These are phyloP conservation scores for Babyrousa celebensis DNA, from an alignment of 2,797 vertebrate species.

Conservation along the genomic window DNA sequence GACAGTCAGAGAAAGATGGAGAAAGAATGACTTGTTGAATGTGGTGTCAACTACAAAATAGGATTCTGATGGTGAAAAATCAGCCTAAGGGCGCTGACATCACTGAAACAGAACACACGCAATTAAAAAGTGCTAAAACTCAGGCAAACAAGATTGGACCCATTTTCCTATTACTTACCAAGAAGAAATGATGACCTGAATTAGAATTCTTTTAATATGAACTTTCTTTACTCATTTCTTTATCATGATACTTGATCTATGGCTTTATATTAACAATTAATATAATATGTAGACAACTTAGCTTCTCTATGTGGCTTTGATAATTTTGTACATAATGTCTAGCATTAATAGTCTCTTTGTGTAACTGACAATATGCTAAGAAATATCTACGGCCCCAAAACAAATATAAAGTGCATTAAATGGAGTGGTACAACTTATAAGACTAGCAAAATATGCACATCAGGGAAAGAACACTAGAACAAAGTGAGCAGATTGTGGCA, in stretches of 20 bases:
- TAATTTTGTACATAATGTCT: not conserved
- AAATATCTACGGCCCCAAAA: not conserved
- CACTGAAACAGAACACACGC: constrained; percentile 56
- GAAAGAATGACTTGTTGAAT: constrained; percentile 3
- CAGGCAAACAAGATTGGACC: not conserved
- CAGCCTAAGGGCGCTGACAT: constrained; percentile 37
- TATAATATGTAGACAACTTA: not conserved
- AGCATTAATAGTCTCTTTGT: not conserved
- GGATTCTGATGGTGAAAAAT: not conserved
- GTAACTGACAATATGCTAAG: not conserved
- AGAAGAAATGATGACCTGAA: constrained; percentile 26
- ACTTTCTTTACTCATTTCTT: not conserved
- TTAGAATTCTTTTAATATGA: not conserved
- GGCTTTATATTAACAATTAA: constrained; percentile 5
- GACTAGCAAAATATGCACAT: not conserved
- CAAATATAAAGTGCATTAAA: not conserved
- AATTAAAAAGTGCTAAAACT: not conserved
- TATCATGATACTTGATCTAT: not conserved
- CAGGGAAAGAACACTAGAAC: not conserved
- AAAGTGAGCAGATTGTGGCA: not conserved
- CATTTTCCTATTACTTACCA: not conserved
- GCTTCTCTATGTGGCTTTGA: not conserved
- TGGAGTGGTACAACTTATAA: not conserved
- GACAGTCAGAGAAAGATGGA: constrained; percentile 60
- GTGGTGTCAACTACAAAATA: fast-evolving